phyloP scores from a whole-genome alignment of 2,888 invertebrate species.

The Crossocerus cetratus region DNA sequence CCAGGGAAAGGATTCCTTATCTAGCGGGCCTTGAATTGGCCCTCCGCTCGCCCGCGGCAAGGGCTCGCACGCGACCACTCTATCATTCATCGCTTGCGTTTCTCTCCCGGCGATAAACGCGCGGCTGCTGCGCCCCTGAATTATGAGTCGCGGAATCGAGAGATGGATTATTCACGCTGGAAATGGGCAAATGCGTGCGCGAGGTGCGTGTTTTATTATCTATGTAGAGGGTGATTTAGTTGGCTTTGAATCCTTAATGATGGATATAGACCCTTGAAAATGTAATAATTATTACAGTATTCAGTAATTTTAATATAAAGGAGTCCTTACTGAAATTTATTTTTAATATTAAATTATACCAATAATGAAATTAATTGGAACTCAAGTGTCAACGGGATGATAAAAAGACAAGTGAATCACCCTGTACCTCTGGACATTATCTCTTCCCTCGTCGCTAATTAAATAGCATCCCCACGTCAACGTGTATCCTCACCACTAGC shows the following conservation, averaged over 20 bases:
- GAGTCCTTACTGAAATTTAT: too few species aligned
- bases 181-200: neutral
- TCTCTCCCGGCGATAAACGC: slow-evolving; percentile 15
- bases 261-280: too few species aligned
- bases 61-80: neutral
- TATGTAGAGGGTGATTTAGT: too few species aligned
- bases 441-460: neutral
- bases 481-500: too few species aligned
- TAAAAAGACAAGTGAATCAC: too few species aligned
- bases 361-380: too few species aligned
- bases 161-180: neutral
- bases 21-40: slow-evolving; percentile 25
- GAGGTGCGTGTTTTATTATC: neutral
- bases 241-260: too few species aligned
- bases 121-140: neutral
- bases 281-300: too few species aligned
- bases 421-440: neutral
- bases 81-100: slow-evolving; percentile 15
- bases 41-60: slow-evolving; percentile 6
- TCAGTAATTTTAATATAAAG: too few species aligned
- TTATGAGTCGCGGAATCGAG: slow-evolving; percentile 13
- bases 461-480: neutral
- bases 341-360: too few species aligned
- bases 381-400: too few species aligned
- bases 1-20: slow-evolving; percentile 50